Conservation (phyloP, 1,140 invertebrate species). For the Drosophila jambulina region DNA sequence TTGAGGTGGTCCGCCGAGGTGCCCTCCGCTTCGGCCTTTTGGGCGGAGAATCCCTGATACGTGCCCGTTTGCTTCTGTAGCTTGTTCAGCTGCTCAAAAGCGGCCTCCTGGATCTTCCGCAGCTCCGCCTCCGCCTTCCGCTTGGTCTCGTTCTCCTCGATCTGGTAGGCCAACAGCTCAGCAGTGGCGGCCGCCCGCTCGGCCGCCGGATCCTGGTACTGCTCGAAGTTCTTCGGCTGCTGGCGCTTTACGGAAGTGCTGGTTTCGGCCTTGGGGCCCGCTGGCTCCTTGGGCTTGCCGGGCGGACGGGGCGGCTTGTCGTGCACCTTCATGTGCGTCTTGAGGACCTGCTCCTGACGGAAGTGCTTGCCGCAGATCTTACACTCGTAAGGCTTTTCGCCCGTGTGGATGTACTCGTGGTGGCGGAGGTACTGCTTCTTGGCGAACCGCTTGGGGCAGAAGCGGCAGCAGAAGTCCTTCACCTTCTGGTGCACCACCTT, state of each 20-base stretch:
- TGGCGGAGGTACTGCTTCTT: constrained; percentile 83
- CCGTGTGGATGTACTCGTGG: constrained; percentile 85
- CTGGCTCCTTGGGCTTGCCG: constrained; percentile 52
- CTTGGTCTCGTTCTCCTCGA: constrained; percentile 73
- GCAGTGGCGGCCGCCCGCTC: constrained; percentile 71
- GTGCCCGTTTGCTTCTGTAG: constrained; percentile 68
- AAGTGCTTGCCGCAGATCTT: constrained; percentile 77
- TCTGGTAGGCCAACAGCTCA: constrained; percentile 68
- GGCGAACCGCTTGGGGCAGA: constrained; percentile 79
- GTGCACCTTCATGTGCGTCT: constrained; percentile 80
- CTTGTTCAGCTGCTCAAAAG: constrained; percentile 72
- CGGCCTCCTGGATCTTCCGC: constrained; percentile 74
- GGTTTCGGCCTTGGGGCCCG: constrained; percentile 57
- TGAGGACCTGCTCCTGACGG: constrained; percentile 77
- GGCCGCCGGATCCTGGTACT: constrained; percentile 71
- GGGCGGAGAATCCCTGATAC: constrained; percentile 70
- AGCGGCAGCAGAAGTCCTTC: constrained; percentile 81
- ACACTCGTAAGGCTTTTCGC: constrained; percentile 84
- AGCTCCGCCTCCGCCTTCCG: constrained; percentile 74
- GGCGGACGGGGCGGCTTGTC: constrained; percentile 66
- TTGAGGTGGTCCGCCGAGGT: constrained; percentile 52
- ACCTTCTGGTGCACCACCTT: constrained; percentile 81
- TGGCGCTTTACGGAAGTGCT: constrained; percentile 48
- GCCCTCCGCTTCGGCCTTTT: constrained; percentile 64
- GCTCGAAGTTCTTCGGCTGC: constrained; percentile 70